Percentiles rank a stretch among this genome's conserved stretches.
phyloP scores from a whole-genome alignment of 2,113 vertebrate species.

The Candoia aspera region DNA sequence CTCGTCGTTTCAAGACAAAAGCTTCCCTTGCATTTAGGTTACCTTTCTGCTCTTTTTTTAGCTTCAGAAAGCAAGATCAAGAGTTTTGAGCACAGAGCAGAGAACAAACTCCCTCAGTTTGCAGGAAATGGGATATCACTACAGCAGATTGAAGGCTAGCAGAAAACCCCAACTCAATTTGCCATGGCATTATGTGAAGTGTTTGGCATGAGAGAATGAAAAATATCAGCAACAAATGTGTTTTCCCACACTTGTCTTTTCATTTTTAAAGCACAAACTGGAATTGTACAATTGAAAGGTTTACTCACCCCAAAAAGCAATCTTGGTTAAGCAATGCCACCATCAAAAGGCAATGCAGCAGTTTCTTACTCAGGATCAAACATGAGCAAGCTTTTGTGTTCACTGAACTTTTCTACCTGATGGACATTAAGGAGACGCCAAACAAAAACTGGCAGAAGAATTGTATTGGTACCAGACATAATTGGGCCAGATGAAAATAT shows the following conservation, averaged over 20 bases:
- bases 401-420: neutral
- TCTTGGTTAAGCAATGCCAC: neutral
- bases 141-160: slow-evolving; percentile 2
- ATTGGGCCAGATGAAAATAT: neutral
- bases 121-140: slow-evolving; percentile 1
- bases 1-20: neutral
- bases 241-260: neutral
- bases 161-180: slow-evolving; percentile 16
- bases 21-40: neutral
- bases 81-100: neutral
- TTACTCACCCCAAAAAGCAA: neutral
- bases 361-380: neutral
- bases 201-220: slow-evolving; percentile 14
- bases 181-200: neutral
- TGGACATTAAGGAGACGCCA: neutral
- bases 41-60: neutral
- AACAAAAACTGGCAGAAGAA: neutral
- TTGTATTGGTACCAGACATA: neutral
- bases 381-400: neutral
- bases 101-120: slow-evolving; percentile 3
- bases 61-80: neutral
- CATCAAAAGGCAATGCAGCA: neutral
- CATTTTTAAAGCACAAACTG: neutral
- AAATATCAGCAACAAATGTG: neutral
- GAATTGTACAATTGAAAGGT: neutral